Evolutionary conservation across 1,140 invertebrate genomes (phyloP).

Genomic region (Zaprionus davidi): DNA sequence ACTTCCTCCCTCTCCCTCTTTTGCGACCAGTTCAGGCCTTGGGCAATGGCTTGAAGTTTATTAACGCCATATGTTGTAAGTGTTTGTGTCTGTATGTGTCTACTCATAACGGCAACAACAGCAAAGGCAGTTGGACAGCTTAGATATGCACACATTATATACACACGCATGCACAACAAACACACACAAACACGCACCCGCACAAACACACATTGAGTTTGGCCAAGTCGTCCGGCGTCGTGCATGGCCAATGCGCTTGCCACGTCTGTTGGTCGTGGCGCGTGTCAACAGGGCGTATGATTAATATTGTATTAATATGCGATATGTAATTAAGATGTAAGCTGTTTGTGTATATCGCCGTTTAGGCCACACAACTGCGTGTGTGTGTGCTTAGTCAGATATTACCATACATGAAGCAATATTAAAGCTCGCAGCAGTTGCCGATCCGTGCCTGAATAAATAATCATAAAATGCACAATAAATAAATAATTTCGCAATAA

Average conservation of each 20-base stretch:
- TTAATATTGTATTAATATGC: conserved; percentile 83
- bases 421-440: conserved; percentile 1
- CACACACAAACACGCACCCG: not conserved
- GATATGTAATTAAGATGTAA: conserved; percentile 82
- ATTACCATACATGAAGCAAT: not conserved
- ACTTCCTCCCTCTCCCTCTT: conserved; percentile 18
- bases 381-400: conserved; percentile 11
- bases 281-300: conserved; percentile 80
- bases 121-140: conserved; percentile 32
- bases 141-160: conserved; percentile 36
- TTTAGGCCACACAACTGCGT: conserved; percentile 13
- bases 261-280: conserved; percentile 56
- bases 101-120: conserved; percentile 68
- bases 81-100: conserved; percentile 14
- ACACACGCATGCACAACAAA: conserved; percentile 15
- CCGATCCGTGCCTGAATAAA: conserved; percentile 3
- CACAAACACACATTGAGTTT: conserved; percentile 2
- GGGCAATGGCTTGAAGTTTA: conserved; percentile 69
- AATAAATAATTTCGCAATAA: conserved; percentile 27
- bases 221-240: conserved; percentile 14
- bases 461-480: conserved; percentile 13
- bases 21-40: conserved; percentile 27
- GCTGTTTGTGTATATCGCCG: conserved; percentile 64
- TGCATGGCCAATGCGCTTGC: conserved; percentile 61
- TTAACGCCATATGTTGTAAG: conserved; percentile 77